Percentiles rank a stretch among this genome's conserved stretches.
These are phyloP conservation scores for Cryptocephalus primarius DNA, from an alignment of 2,888 invertebrate species.

Conservation along the genomic window DNA sequence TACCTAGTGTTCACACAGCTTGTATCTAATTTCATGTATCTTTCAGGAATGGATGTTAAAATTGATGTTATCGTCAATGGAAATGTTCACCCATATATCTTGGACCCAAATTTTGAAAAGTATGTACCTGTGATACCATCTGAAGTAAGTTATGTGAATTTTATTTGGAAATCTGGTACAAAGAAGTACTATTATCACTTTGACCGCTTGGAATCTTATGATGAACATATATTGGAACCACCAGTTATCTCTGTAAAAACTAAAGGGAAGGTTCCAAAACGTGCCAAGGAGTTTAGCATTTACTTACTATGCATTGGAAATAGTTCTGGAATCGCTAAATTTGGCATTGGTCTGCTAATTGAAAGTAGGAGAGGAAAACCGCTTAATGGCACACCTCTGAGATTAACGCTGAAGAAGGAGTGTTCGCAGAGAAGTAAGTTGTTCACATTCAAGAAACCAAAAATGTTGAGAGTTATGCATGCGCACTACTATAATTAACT, in stretches of 20 bases:
- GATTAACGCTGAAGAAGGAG: conserved; percentile 82
- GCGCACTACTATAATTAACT: too few species aligned
- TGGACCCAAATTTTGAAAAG: conserved; percentile 83
- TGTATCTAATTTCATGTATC: not conserved
- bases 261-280: conserved; percentile 73
- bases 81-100: conserved; percentile 71
- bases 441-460: not conserved
- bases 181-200: conserved; percentile 80
- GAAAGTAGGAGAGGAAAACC: conserved; percentile 69
- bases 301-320: conserved; percentile 79
- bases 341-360: conserved; percentile 77
- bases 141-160: conserved; percentile 83
- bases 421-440: conserved; percentile 76
- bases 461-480: too few species aligned
- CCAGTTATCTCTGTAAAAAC: conserved; percentile 83
- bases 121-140: conserved; percentile 85
- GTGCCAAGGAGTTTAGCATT: conserved; percentile 84
- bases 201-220: conserved; percentile 72
- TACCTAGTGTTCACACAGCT: not conserved
- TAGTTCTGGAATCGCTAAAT: conserved; percentile 76
- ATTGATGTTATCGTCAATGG: conserved; percentile 86
- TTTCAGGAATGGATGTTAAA: conserved; percentile 70
- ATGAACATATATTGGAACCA: conserved; percentile 71
- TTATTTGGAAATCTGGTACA: conserved; percentile 78
- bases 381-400: conserved; percentile 76